These are phyloP conservation scores for Zootoca vivipara DNA, from an alignment of 2,113 vertebrate genomes.

Conservation along the genomic window DNA sequence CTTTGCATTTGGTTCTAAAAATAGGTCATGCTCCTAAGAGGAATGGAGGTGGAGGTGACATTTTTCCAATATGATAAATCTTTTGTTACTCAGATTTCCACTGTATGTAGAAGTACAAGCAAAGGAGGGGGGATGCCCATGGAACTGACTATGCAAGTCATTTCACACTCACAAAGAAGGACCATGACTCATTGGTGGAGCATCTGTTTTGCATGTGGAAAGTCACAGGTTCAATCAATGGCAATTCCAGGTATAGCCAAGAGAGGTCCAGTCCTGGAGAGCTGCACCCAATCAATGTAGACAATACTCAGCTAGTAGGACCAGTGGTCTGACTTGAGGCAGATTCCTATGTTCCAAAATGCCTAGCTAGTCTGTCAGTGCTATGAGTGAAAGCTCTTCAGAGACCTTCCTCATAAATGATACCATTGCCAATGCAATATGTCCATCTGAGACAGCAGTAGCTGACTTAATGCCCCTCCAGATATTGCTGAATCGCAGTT, in stretches of 20 bases:
- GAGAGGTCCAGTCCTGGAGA: no score
- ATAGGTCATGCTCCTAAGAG: conserved; percentile 4
- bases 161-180: neutral
- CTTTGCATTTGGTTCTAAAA: conserved; percentile 13
- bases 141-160: neutral
- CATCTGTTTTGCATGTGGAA: no score
- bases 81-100: conserved; percentile 4
- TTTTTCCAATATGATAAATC: conserved; percentile 12
- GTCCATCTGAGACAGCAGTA: neutral
- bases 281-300: no score
- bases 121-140: neutral
- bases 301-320: no score
- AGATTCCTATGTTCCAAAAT: no score
- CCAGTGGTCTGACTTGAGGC: no score
- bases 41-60: neutral
- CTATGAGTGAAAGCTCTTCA: neutral
- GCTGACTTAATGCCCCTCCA: no score
- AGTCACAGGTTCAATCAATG: no score
- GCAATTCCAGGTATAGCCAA: no score
- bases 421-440: neutral
- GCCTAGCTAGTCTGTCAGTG: neutral
- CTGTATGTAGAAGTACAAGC: neutral
- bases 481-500: no score
- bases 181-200: no score
- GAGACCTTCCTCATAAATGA: neutral